phyloP scores from a whole-genome alignment of 2,888 invertebrate species.

The Chaitophorus viminalis region DNA sequence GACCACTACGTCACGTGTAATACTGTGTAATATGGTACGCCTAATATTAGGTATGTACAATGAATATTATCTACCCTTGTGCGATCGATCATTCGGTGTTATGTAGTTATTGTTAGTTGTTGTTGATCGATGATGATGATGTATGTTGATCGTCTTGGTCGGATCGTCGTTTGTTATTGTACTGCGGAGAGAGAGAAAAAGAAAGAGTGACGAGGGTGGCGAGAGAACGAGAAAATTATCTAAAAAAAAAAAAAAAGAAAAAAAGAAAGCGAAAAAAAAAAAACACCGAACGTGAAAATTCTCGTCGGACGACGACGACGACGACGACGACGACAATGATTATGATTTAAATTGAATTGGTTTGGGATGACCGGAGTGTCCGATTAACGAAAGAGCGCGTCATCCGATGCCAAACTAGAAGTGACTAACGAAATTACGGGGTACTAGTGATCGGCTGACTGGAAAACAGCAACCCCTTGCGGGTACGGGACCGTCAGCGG shows the following conservation, averaged over 20 bases:
- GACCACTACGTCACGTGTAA: neutral
- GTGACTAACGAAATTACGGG: conserved; percentile 74
- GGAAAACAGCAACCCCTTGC: conserved; percentile 52
- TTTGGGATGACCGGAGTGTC: conserved; percentile 60
- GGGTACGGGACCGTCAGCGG: conserved; percentile 4
- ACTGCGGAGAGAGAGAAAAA: neutral
- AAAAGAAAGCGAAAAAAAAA: neutral
- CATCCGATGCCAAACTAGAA: conserved; percentile 74
- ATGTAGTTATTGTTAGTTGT: neutral
- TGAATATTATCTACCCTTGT: no score
- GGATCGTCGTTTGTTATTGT: neutral
- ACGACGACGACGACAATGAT: no score
- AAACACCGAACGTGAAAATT: conserved; percentile 1
- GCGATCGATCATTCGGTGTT: neutral
- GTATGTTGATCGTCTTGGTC: no score
- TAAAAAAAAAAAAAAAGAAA: neutral
- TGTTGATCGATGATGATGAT: neutral
- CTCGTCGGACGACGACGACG: conserved; percentile 14
- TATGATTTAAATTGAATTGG: conserved; percentile 63
- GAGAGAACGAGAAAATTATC: neutral
- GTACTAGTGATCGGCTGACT: conserved; percentile 56
- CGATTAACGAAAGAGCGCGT: conserved; percentile 66
- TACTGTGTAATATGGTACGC: no score
- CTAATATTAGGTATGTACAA: no score
- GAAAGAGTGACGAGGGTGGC: neutral